Conservation (phyloP, 2,888 invertebrate genomes). For the Pyrocoelia pectoralis region DNA sequence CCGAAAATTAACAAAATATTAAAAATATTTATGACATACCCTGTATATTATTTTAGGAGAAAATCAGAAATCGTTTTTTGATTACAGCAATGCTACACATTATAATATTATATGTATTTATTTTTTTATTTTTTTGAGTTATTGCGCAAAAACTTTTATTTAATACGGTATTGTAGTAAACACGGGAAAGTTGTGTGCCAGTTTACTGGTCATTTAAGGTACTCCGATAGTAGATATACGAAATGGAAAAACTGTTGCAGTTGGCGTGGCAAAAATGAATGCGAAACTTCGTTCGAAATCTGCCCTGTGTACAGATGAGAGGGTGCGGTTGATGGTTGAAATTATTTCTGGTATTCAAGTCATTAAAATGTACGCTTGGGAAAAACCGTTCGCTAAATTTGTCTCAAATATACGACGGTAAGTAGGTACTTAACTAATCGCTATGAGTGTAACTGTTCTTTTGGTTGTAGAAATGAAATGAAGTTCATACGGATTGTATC, state of each 20-base stretch:
- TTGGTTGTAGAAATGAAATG: constrained; percentile 60
- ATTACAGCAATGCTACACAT: too few relatives aligned
- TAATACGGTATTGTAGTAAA: too few relatives aligned
- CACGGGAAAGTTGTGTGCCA: too few relatives aligned
- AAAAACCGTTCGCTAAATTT: constrained; percentile 83
- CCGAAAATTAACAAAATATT: too few relatives aligned
- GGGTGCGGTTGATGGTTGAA: constrained; percentile 90
- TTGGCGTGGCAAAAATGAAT: constrained; percentile 72
- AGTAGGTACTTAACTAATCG: constrained; percentile 59
- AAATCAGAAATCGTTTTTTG: too few relatives aligned
- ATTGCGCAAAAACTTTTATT: too few relatives aligned
- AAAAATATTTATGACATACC: too few relatives aligned
- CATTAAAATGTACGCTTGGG: constrained; percentile 92
- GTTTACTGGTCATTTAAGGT: too few relatives aligned
- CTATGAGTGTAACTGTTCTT: not conserved
- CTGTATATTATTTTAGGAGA: too few relatives aligned
- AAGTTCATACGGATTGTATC: constrained; percentile 57
- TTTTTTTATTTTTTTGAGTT: too few relatives aligned
- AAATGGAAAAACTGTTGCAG: constrained; percentile 44
- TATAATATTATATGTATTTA: too few relatives aligned
- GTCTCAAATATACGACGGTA: constrained; percentile 66
- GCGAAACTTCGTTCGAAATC: constrained; percentile 79
- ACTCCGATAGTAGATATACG: not conserved
- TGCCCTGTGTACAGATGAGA: constrained; percentile 81
- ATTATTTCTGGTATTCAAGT: constrained; percentile 89